Conservation (phyloP, 2,888 invertebrate species). For the Habrosyne pyritoides region DNA sequence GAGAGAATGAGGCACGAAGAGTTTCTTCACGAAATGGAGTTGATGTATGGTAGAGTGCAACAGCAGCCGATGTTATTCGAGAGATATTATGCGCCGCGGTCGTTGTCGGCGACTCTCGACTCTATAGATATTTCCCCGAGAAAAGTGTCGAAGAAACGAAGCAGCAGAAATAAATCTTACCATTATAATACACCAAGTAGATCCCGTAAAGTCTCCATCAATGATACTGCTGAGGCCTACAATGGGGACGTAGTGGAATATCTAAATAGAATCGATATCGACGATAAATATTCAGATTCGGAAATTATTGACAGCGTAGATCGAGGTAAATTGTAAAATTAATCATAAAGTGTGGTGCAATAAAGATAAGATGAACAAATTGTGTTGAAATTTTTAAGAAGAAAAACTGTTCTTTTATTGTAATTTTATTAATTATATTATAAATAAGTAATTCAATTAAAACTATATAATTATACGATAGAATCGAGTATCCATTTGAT, state of each 20-base stretch:
- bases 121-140: constrained; percentile 66
- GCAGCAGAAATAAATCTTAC: constrained; percentile 47
- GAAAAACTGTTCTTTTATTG: constrained; percentile 7
- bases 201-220: constrained; percentile 68
- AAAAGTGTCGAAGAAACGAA: constrained; percentile 58
- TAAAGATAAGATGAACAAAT: background rate
- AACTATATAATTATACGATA: constrained; percentile 29
- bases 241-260: constrained; percentile 64
- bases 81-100: constrained; percentile 85
- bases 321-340: constrained; percentile 38
- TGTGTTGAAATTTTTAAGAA: background rate
- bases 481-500: constrained; percentile 82
- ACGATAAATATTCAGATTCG: constrained; percentile 63
- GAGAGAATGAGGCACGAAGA: constrained; percentile 87
- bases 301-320: constrained; percentile 56
- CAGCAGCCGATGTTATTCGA: constrained; percentile 88
- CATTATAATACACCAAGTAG: constrained; percentile 56
- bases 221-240: constrained; percentile 62
- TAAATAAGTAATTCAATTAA: constrained; percentile 5
- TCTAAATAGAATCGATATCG: constrained; percentile 64
- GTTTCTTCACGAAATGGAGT: constrained; percentile 87
- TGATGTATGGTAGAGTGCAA: constrained; percentile 88
- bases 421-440: constrained; percentile 7
- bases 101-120: constrained; percentile 55
- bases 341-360: constrained; percentile 5